These are phyloP conservation scores for Tinamus major DNA, from an alignment of 2,797 vertebrate species.

Conservation along the genomic window DNA sequence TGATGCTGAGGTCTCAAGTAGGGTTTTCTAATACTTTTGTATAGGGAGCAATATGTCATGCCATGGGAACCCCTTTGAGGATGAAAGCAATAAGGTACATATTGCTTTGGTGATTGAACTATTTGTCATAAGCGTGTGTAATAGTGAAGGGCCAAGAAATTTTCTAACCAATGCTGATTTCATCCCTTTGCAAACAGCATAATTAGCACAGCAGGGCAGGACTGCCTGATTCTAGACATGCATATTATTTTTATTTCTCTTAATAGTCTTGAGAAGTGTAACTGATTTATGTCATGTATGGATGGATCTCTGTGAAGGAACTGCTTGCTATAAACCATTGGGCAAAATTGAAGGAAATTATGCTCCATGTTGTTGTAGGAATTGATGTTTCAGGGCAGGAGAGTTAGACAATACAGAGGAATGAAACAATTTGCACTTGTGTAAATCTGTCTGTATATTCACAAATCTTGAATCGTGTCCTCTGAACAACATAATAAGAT, in stretches of 20 bases:
- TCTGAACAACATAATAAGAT: not conserved
- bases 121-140: not conserved
- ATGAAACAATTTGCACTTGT: not conserved
- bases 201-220: not conserved
- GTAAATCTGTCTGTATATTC: not conserved
- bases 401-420: not conserved
- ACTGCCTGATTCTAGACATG: not conserved
- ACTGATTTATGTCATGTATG: not conserved
- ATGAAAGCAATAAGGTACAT: not conserved
- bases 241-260: not conserved
- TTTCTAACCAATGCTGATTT: not conserved
- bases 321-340: not conserved
- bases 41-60: fast-evolving
- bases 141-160: not conserved
- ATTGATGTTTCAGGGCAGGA: not conserved
- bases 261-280: not conserved
- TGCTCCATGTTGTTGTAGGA: not conserved
- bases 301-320: not conserved
- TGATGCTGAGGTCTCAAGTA: fast-evolving
- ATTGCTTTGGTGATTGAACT: not conserved
- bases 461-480: not conserved
- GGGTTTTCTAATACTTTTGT: not conserved
- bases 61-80: not conserved
- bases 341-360: not conserved
- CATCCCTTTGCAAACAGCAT: not conserved